Evolutionary conservation across 2,797 vertebrate species (phyloP), one percentile per base, ranked within the genome.

Genomic region (Siniperca obscura): DNA sequence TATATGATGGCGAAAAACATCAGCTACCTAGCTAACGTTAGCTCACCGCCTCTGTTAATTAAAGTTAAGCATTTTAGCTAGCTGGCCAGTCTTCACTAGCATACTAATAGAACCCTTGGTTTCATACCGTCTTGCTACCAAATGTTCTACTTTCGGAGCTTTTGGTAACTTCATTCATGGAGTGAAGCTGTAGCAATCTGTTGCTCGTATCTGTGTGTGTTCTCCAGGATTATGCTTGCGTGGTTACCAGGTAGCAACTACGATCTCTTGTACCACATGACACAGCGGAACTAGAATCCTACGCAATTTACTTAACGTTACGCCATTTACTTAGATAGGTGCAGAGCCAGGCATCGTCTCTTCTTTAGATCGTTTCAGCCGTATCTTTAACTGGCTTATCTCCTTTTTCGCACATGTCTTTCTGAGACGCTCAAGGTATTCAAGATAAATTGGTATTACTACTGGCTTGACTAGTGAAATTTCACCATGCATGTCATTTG

Each of bases 231-330:
- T 87, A 91, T 76, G 90, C 90, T 75, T 80, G 71, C 90, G 87
- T 87, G 52, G 94, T 93, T 93, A 74, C 93, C 74, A 86, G 14
- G 90, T 56, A 84, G 73, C 83, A 85, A 90, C 89, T 69, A 81
- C 84, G 76, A 2, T 25, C 13, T 3, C 2, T 42, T 69, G 25
- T 67, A 76, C 52, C 71, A 84, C 76, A 9, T 84, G 72, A 85
- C 53, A 30, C 14, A 7, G 11, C 1, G 36, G 42, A 61, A 30
- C 0, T 13, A 2, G 2, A 25, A 19, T 12, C 1, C 13, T 86
- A 80, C 80, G 78, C 25, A 82, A 14, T 70, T 25, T n/a, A 36
- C 56, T 1, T 36, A 36, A 36, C 36, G 36, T 36, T 88, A 84
- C 72, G 59, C 16, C 0, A 12, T 64, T 78, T 85, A 70, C 83